A percentile compares a stretch with the other conserved stretches of the same genome.
Conservation (phyloP, 2,797 vertebrate species). For the Gallinago stenura region DNA sequence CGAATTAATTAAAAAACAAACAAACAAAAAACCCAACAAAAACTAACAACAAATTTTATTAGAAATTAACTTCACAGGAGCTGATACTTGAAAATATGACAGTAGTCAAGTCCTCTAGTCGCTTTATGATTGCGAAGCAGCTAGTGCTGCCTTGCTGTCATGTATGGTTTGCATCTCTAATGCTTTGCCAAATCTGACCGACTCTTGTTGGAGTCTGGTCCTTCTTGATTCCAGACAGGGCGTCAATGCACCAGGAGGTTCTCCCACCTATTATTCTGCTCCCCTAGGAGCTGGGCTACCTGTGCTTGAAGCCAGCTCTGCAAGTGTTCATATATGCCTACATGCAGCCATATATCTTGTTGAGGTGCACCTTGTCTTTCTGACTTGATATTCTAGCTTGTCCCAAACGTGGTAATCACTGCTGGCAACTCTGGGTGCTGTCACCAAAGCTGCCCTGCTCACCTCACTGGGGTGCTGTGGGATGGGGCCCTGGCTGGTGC, state of each 20-base stretch:
- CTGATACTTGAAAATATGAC: not conserved
- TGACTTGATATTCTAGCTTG: not conserved
- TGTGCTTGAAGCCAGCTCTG: not conserved
- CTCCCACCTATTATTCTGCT: not conserved
- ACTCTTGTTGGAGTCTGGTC: not conserved
- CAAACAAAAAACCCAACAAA: too few species aligned
- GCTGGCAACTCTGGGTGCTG: not conserved
- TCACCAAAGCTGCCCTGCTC: not conserved
- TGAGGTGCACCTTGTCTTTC: not conserved
- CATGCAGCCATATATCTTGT: not conserved
- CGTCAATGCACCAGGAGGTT: not conserved
- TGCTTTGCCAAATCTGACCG: fast-evolving
- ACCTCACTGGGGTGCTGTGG: fast-evolving
- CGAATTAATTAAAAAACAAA: not conserved
- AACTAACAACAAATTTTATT: not conserved
- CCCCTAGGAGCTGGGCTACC: not conserved
- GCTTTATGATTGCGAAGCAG: not conserved
- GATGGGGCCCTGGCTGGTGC: not conserved
- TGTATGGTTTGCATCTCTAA: not conserved
- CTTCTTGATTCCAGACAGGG: not conserved
- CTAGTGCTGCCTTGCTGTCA: not conserved
- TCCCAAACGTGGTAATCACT: not conserved
- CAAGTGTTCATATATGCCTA: not conserved
- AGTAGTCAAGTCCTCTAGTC: not conserved
- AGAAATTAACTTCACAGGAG: not conserved